Conservation (phyloP, 2,113 vertebrate genomes). For the Sebastes fasciatus region DNA sequence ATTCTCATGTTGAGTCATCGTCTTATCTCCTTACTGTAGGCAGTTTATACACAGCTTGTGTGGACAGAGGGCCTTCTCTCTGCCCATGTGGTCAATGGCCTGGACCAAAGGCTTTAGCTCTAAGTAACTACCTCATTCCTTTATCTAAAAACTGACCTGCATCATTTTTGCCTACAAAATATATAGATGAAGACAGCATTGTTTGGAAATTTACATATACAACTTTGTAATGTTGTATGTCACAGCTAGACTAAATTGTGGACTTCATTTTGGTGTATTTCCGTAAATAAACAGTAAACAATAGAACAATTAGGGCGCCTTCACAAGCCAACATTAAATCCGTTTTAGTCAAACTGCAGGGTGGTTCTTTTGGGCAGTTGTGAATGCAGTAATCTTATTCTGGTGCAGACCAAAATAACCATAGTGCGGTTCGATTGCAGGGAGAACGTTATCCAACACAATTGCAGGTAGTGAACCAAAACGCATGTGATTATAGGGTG, state of each 20-base stretch:
- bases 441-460: too few relatives aligned
- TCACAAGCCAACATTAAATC: too few relatives aligned
- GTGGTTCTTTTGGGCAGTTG: too few relatives aligned
- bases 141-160: neutral
- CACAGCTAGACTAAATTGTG: neutral
- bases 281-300: neutral
- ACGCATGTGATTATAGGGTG: too few relatives aligned
- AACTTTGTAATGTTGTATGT: neutral
- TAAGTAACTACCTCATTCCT: slow-evolving; percentile 5
- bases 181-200: neutral
- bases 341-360: too few relatives aligned
- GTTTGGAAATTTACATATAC: neutral
- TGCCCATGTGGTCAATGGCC: slow-evolving; percentile 14
- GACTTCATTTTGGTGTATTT: neutral
- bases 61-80: slow-evolving; percentile 17
- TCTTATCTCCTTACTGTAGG: slow-evolving; percentile 54
- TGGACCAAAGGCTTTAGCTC: slow-evolving; percentile 3
- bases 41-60: slow-evolving; percentile 41
- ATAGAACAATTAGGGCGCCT: neutral
- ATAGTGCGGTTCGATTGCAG: too few relatives aligned
- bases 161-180: neutral
- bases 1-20: slow-evolving; percentile 62
- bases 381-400: too few relatives aligned
- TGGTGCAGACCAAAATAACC: too few relatives aligned
- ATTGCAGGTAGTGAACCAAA: too few relatives aligned